Base-by-base conservation (phyloP, 2,888 invertebrate genomes). In the Cataglyphis livida region DNA sequence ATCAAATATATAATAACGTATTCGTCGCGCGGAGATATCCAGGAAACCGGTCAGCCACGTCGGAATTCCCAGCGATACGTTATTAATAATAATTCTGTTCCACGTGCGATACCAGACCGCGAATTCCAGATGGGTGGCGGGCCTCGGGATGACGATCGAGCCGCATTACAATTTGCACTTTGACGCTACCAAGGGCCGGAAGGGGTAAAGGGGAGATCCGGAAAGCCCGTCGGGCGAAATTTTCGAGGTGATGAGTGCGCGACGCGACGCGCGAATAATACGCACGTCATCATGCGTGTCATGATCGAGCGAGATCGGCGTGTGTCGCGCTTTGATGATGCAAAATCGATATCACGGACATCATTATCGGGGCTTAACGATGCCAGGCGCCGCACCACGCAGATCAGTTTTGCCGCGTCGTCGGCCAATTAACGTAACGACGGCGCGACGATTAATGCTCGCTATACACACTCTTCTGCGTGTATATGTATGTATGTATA, bases 301-400 rank as follows among this genome's bases (percentile, higher is more conserved):
- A 73, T 54, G 83, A 84, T 82, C 54, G 74, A 86, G 78, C 73
- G 73, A 59, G 48, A 73, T 59, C 44, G 64, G 54, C 54, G 65
- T 59, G 81, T 62, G 74, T 79, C 85, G 79, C 71, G 83, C 78
- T 76, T 81, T 82, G 78, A 82, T 74, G 78, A 85, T 54, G 44
- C 59, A 65, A 54, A 85, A 87, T 84, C 83, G 85, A 83, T 81
- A 83, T 61, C 78, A 62, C 65, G 84, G 74, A 81, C 82, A 84
- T 81, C 81, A 84, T 87, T 87, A 88, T 70, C 78, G 61, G 70
- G 76, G 62, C 41, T 70, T 74, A 70, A 79, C 54, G 73, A 81
- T 76, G 66, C 32, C 68, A 41, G 54, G 64, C 62, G 70, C 57
- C 82, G 70, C 59, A 48, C 76, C 35, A 71, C 74, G 62, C 62